Evolutionary conservation across 2,888 invertebrate genomes (phyloP), one percentile per base, ranked within the genome.

Genomic region (Steinernema carpocapsae): DNA sequence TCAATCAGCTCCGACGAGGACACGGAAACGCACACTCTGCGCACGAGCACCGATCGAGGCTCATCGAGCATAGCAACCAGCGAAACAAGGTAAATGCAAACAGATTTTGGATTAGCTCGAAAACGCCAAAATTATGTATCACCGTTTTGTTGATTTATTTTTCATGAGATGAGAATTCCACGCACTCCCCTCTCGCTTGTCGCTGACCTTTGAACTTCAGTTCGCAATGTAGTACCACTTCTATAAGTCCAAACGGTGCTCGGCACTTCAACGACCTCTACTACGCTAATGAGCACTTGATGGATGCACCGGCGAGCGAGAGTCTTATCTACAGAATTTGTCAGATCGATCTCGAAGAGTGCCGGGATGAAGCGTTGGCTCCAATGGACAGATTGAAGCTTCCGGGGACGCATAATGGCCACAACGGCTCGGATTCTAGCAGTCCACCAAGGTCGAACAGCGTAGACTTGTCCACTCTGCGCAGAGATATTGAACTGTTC

Each of bases 391-490:
- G 64, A 29, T n/a, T 64, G 17, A 29, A 32, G 10, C 32, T 64
- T 6, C 64, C 64, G 1, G 64, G 64, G 4, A 6, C 72, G 2
- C 74, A 64, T 45, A 19, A 32, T 3, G 72, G 45, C 48, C 56
- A 24, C 24, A 43, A 52, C 32, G 26, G 37, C 32, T 19, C 56
- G 24, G 74, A 72, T 71, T 70, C 75, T 24, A 70, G 22, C 45
- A 76, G 78, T 46, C 85, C 86, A 45, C 85, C 86, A 42, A 74
- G 86, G 45, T 84, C 84, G n/a, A 87, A 86, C 76, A 84, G 84
- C 17, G 81, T 86, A 75, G 86, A 86, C 76, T 71, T 86, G 46
- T 86, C 85, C 3, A 85, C 83, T 7, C 79, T 86, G 10, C 77
- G 85, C n/a, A 64, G 85, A 29, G 85, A 86, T 75, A 85, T 86